Base-by-base conservation (phyloP, 2,113 vertebrate species). In the Amphilophus citrinellus region DNA sequence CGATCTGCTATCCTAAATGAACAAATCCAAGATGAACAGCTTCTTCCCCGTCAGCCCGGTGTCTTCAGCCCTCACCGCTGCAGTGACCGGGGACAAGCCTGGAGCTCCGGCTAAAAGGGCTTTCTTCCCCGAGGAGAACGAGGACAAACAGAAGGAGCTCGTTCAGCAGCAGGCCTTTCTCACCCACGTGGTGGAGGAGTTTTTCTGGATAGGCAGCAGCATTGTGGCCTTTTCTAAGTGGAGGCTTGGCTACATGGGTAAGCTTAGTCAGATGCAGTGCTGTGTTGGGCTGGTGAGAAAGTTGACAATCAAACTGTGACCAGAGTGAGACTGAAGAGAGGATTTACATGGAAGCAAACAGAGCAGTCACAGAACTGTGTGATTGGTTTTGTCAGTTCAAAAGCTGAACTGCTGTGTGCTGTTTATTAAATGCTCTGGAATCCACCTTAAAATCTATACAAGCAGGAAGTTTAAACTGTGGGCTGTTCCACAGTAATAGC, bases 231-330 rank as follows among this genome's bases (percentile, higher is more conserved):
- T 95, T 9, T 96, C 96, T 0, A 91, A 84, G 22, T 97, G 97
- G 97, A 97, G 94, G 86, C 93, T 97, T 0, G 96, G 97, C 35
- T 96, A 94, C 22, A 91, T 97, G 89, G 98, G 98, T 98, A 97
- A 97, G 98, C 61, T n/a, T 35, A 15, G 44, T 56, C 15, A 44
- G 10, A 76, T 22, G 1, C 13, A 8, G 24, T 58, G 13, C 10
- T 8, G 22, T 11, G 39, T 42, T 42, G n/a, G 14, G 44, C 8
- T 42, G 22, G 62, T 44, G 63, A 39, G 7, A 39, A 66, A 66
- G 37, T 24, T 66, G 37, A 44, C 13, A 66, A n/a, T 44, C 63
- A 24, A 44, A 44, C 37, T 44, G n/a, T 66, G 63, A 66, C 7
- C 63, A 47, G 35, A 42, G 7, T 24, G 56, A 57, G 53, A 20